Evolutionary conservation across 2,113 vertebrate species (phyloP).

Genomic region (Callipepla californica): DNA sequence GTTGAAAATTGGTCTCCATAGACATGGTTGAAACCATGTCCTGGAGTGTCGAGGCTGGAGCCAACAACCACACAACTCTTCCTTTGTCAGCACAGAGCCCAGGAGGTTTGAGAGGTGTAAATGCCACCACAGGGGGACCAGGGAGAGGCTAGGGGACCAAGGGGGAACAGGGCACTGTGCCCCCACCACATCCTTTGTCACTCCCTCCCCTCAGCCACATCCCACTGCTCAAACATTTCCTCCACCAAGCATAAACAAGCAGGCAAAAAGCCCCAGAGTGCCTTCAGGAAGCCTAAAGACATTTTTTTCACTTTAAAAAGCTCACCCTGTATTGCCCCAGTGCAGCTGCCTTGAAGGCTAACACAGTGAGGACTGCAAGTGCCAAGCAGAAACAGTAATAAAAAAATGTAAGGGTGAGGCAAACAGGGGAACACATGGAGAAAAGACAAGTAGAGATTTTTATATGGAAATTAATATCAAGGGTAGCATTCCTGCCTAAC

Average conservation of each 20-base stretch:
- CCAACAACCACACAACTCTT: slow-evolving; percentile 78
- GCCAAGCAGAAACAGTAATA: slow-evolving; percentile 29
- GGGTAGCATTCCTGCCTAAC: slow-evolving; percentile 54
- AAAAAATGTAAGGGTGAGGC: slow-evolving; percentile 2
- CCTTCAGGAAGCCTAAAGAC: not conserved
- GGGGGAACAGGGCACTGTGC: not conserved
- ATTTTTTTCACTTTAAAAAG: not conserved
- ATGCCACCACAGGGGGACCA: not conserved
- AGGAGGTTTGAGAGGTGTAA: slow-evolving; percentile 72
- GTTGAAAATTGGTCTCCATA: slow-evolving; percentile 84
- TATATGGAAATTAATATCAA: slow-evolving; percentile 31
- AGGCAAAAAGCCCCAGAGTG: not conserved
- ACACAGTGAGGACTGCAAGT: not conserved
- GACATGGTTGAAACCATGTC: slow-evolving; percentile 80
- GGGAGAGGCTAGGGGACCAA: not conserved
- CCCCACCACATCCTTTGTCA: not conserved
- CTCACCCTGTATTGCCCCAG: not conserved
- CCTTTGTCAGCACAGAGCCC: slow-evolving; percentile 66
- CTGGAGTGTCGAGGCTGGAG: slow-evolving; percentile 50
- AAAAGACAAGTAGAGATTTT: not conserved
- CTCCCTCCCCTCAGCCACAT: not conserved
- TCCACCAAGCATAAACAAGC: not conserved
- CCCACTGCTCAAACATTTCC: not conserved
- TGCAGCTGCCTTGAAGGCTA: not conserved
- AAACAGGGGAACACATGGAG: not conserved